These are phyloP conservation scores for Coreoperca whiteheadi DNA, from an alignment of 2,113 vertebrate species.

Conservation along the genomic window DNA sequence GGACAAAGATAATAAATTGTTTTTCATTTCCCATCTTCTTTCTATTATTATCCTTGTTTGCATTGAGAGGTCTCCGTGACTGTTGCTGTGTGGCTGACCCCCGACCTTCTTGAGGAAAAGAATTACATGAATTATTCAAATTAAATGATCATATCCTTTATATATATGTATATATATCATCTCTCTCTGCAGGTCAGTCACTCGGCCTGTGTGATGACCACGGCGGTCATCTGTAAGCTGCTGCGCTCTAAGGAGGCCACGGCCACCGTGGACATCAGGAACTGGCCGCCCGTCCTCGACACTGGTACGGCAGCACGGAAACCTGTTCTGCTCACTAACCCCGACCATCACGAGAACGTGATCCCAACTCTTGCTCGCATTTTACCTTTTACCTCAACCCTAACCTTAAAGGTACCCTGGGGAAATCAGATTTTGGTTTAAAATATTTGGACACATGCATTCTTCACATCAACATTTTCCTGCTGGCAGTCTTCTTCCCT, in stretches of 20 bases:
- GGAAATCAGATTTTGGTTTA: background rate
- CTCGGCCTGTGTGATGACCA: slow-evolving; percentile 97
- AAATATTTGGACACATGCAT: background rate
- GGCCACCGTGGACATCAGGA: slow-evolving; percentile 94
- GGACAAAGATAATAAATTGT: too few species aligned
- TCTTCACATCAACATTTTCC: background rate
- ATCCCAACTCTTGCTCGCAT: background rate
- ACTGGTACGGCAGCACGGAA: slow-evolving; percentile 85
- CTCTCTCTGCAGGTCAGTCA: slow-evolving; percentile 91
- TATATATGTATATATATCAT: too few species aligned
- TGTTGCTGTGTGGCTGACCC: background rate
- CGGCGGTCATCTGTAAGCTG: slow-evolving; percentile 96
- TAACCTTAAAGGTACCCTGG: background rate
- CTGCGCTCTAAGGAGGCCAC: slow-evolving; percentile 95
- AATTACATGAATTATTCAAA: too few species aligned
- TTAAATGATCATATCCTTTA: background rate
- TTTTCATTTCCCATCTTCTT: background rate
- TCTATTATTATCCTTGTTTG: background rate
- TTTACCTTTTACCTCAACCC: background rate
- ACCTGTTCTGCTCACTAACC: background rate
- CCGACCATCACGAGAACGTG: too few species aligned
- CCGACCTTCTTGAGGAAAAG: background rate
- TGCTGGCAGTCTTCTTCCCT: background rate
- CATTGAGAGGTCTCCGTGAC: background rate
- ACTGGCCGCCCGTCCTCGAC: slow-evolving; percentile 97